Percentiles rank a stretch among this genome's conserved stretches.
phyloP scores from a whole-genome alignment of 2,888 invertebrate species.

The Sinodicranocentrus sp. region DNA sequence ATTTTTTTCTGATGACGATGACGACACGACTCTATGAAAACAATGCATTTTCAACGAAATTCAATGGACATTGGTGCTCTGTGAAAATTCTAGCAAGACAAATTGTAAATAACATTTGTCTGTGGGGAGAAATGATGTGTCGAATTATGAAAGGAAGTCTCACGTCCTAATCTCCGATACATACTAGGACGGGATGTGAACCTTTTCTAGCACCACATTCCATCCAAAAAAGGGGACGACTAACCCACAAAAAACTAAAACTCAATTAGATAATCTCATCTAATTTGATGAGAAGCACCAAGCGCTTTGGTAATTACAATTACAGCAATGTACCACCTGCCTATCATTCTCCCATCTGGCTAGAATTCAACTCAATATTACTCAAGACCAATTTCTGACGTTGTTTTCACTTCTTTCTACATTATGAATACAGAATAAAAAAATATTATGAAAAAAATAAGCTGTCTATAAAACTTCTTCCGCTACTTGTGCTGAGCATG shows the following conservation, averaged over 20 bases:
- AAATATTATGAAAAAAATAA: no score
- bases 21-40: no score
- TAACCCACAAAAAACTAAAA: constrained; percentile 20
- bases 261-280: constrained; percentile 58
- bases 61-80: constrained; percentile 6
- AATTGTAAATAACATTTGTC: constrained; percentile 75
- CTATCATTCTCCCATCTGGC: constrained; percentile 61
- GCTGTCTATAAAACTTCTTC: no score
- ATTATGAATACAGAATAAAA: constrained; percentile 8
- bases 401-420: background rate
- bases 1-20: no score
- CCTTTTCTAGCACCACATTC: no score
- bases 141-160: constrained; percentile 72
- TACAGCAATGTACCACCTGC: constrained; percentile 47
- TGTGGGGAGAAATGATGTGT: constrained; percentile 73
- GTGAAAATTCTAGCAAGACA: constrained; percentile 56
- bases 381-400: constrained; percentile 29
- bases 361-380: constrained; percentile 50
- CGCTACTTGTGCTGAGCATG: no score
- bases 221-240: no score
- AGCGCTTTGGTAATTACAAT: constrained; percentile 47
- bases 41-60: no score
- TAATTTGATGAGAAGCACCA: constrained; percentile 56
- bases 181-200: background rate
- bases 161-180: constrained; percentile 12